phyloP scores from a whole-genome alignment of 1,140 invertebrate species.

The Listronotus bonariensis region DNA sequence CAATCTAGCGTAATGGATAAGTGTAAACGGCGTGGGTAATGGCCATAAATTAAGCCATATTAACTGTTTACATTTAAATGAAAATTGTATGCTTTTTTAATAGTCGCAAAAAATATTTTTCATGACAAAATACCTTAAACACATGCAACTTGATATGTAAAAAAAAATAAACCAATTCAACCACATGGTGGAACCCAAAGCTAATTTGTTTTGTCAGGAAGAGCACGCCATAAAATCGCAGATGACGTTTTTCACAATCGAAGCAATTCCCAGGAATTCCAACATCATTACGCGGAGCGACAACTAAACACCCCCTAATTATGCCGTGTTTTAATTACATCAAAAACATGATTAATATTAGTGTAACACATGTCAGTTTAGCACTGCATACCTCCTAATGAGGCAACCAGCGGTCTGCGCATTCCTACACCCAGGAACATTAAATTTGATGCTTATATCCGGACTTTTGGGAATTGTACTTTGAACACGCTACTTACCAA shows the following conservation, averaged over 20 bases:
- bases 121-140: too few relatives aligned
- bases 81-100: too few relatives aligned
- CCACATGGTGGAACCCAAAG: too few relatives aligned
- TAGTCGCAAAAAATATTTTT: too few relatives aligned
- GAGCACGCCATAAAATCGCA: conserved; percentile 13
- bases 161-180: too few relatives aligned
- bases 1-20: too few relatives aligned
- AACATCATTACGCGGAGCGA: conserved; percentile 44
- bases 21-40: too few relatives aligned
- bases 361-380: conserved; percentile 55
- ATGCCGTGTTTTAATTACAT: conserved; percentile 51
- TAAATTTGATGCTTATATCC: conserved; percentile 51
- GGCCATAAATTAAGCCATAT: too few relatives aligned
- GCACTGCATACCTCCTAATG: conserved; percentile 56
- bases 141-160: too few relatives aligned
- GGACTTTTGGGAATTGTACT: conserved; percentile 43
- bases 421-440: conserved; percentile 48
- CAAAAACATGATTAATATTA: conserved; percentile 55
- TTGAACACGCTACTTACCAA: too few relatives aligned
- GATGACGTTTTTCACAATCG: conserved; percentile 6
- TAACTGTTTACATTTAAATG: too few relatives aligned
- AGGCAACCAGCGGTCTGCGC: conserved; percentile 46
- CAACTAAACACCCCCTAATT: conserved; percentile 51
- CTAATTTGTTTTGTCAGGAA: conserved; percentile 9
- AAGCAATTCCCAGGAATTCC: conserved; percentile 36